Evolutionary conservation across 2,888 invertebrate species (phyloP), one percentile per base, ranked within the genome.

Genomic region (Gasteruption jaculator): DNA sequence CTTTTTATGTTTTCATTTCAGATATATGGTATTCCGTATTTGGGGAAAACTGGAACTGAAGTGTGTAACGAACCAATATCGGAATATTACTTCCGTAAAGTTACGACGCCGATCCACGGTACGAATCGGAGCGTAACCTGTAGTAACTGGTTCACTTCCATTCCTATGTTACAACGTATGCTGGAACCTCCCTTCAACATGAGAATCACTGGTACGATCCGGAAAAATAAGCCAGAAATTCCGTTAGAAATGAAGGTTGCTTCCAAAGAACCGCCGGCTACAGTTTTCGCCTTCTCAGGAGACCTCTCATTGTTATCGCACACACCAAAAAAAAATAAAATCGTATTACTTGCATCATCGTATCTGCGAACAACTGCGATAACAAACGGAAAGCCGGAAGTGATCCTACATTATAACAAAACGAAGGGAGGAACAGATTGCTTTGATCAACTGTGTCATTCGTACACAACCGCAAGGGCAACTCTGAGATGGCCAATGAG

Each of bases 111-210:
- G 29, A 52, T 50, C 16, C 49, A 44, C 22, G 46, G 43, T 10
- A 38, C 47, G 3, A 34, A 41, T 19, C 34, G 44, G 3, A 45
- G 47, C 14, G 43, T 53, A 10, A 56, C 53, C 1, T 36, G 39
- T 7, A 49, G 52, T 22, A 51, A 54, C 43, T 52, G 53, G 52
- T 56, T 50, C 36, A 49, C 51, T 5, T 39, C 46, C 7, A 24
- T 51, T 25, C 46, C 46, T 18, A 44, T 53, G 10, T 15, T 43
- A n/a, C 32, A 34, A 14, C 20, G 27, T 11, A 37, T 53, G 33
- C 22, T 43, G 27, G 26, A 41, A 26, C 14, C 44, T 6, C 43
- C 45, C 6, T 43, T 15, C 18, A 37, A 34, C 11, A 22, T 53
- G 27, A 41, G 36, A 15, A 26, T 48, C 2, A 46, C 46, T 32